A percentile compares a stretch with the other conserved stretches of the same genome.
Conservation (phyloP, 2,113 vertebrate genomes). For the Gallinago media region DNA sequence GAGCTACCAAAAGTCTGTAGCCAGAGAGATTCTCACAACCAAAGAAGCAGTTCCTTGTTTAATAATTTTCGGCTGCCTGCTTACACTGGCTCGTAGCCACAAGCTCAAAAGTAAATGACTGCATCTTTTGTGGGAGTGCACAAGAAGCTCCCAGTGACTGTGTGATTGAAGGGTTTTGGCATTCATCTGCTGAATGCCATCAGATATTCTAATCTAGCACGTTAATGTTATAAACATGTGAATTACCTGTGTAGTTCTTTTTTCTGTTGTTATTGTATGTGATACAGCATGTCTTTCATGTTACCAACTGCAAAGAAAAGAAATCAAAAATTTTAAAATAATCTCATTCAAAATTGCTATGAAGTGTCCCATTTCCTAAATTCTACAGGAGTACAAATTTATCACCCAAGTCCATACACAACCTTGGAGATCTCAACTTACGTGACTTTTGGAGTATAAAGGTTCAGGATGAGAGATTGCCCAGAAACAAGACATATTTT, state of each 20-base stretch:
- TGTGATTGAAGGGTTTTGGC: not conserved
- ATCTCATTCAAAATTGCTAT: not conserved
- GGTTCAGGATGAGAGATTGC: not conserved
- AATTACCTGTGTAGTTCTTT: not conserved
- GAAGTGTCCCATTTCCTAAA: not conserved
- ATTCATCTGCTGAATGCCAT: not conserved
- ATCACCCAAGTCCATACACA: not conserved
- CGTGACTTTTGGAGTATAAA: not conserved
- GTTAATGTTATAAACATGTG: not conserved
- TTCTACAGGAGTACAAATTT: not conserved
- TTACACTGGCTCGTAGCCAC: not conserved
- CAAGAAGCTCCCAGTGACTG: not conserved
- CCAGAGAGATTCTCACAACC: not conserved
- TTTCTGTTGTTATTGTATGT: not conserved
- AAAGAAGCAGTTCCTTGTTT: slow-evolving; percentile 35
- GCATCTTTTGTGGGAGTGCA: slow-evolving; percentile 4
- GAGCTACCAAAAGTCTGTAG: not conserved
- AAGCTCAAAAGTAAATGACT: not conserved
- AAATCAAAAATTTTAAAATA: not conserved
- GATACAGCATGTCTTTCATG: not conserved
- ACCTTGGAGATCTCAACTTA: not conserved
- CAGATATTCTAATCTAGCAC: not conserved
- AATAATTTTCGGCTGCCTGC: slow-evolving; percentile 10
- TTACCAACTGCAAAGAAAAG: not conserved
- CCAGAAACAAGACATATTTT: not conserved